Conservation (phyloP, 2,113 vertebrate genomes). For the Ahaetulla prasina region DNA sequence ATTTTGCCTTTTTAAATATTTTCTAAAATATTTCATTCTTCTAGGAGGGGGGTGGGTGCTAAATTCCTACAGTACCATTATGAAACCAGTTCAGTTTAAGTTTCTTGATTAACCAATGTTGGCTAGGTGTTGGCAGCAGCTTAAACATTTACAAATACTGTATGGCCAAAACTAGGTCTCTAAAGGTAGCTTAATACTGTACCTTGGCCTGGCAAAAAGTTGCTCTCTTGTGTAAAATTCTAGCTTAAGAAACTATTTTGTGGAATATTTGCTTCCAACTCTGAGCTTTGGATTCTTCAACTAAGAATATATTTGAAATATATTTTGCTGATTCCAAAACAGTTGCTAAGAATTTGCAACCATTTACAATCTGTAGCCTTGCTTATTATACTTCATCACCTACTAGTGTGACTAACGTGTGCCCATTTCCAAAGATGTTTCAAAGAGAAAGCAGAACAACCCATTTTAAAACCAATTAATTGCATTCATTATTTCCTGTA, state of each 20-base stretch:
- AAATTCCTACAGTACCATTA: too few relatives aligned
- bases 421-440: not conserved
- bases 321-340: not conserved
- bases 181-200: not conserved
- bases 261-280: not conserved
- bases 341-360: not conserved
- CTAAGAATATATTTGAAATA: not conserved
- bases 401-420: not conserved
- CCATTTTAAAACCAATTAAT: constrained; percentile 10
- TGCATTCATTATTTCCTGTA: constrained; percentile 26
- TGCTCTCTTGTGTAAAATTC: not conserved
- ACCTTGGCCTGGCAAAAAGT: not conserved
- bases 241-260: not conserved
- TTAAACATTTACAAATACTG: not conserved
- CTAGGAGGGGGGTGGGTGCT: too few relatives aligned
- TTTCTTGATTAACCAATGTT: not conserved
- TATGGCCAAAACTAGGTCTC: not conserved
- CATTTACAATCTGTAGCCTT: not conserved
- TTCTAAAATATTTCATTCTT: too few relatives aligned
- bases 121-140: not conserved
- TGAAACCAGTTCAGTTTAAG: not conserved
- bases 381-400: not conserved
- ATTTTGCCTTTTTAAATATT: too few relatives aligned
- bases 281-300: not conserved
- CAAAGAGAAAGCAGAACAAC: constrained; percentile 5